Base-by-base conservation (phyloP, 2,797 vertebrate genomes). In the Molossus alvarezi region DNA sequence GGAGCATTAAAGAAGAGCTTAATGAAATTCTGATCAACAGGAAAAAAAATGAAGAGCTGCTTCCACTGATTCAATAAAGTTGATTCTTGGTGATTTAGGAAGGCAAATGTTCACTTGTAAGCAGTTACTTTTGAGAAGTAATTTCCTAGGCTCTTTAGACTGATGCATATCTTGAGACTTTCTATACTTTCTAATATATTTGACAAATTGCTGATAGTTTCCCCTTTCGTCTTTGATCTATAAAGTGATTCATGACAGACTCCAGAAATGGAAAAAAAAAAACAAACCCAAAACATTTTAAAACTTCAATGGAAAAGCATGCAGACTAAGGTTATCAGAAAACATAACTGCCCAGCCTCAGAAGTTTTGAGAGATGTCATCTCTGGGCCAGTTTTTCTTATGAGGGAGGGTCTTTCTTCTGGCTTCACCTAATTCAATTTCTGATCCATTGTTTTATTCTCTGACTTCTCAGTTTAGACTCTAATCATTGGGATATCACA, bases 11-110 rank as follows among this genome's bases (percentile, higher is more conserved):
- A 97, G 88, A 95, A 93, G 0, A 85, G 0, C 17, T 90, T 97
- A 95, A 96, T 92, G 62, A 97, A 97, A 97, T 96, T 94, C 51
- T 95, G 55, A 87, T 96, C 75, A 96, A 96, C 37, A 90, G 83
- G 9, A 91, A 94, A 97, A 86, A 95, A 95, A 97, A 94, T 91
- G 62, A 51, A 96, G 41, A 48, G 4, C 41, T 90, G 1, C 67
- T 95, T 14, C 67, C 80, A 80, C 83, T 73, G 58, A 93, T 88
- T 92, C 37, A 86, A 90, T 90, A 97, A 97, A 90, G 57, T 90
- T 57, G 57, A 62, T 92, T 95, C 27, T 97, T 80, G 83, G 71
- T 97, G 97, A 95, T 81, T 58, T 87, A 79, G 23, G 23, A 92
- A 90, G 41, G 0, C 87, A 81, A 95, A 87, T 58, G 23, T 82